Evolutionary conservation across 2,113 vertebrate genomes (phyloP), one percentile per base, ranked within the genome.

Genomic region (Nibea coibor): DNA sequence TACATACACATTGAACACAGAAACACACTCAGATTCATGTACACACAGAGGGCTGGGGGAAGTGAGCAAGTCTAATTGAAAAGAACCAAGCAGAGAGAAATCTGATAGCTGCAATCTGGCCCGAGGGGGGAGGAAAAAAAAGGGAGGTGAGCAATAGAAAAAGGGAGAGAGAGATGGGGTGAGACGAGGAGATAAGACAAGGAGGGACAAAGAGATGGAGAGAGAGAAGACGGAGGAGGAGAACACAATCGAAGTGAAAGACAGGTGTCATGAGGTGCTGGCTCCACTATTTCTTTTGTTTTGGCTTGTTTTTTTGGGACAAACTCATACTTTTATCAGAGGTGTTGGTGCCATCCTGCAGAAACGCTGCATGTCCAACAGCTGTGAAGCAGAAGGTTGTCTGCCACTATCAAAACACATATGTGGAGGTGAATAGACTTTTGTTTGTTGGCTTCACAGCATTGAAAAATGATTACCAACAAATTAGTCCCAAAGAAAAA

Each of bases 31-130:
- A 24, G 20, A 64, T 16, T 42, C 50, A 68, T 10, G n/a, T 35
- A 71, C 35, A 64, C 67, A 66, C 66, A 66, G 68, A 79, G 56
- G 66, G 75, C 75, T 79, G 63, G 63, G 72, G 76, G 85, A 88
- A 82, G 83, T 75, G 76, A 86, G 82, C 78, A 87, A 84, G 76
- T 89, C 78, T 91, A 92, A 91, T 91, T 93, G 88, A 93, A 92
- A 92, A 88, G 83, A 92, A 77, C 86, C 83, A 87, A 92, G 91
- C 89, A 88, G 89, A 90, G 87, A 91, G 87, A 86, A 91, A 92
- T 88, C 86, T 89, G 91, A 93, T 90, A 83, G 86, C 86, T 87
- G 83, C 67, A 72, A 77, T 90, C 87, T 80, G 81, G 87, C 89
- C 91, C 73, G 77, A 83, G 88, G 91, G 86, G 70, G 65, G 54